Conservation (phyloP, 2,888 invertebrate genomes). For the Drosophila cracens region DNA sequence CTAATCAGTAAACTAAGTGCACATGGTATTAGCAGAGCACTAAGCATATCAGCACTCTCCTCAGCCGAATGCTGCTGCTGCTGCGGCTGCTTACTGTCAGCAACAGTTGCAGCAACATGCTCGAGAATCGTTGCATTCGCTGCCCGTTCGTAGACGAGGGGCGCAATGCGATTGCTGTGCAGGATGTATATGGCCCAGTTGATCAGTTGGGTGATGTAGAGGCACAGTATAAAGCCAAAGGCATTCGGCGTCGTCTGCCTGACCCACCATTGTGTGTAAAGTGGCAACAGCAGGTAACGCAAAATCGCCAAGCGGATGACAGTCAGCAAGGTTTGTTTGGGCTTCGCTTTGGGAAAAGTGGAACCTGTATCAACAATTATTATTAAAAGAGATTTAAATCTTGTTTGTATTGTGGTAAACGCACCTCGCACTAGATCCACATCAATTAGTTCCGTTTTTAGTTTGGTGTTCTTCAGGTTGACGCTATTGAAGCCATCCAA, state of each 20-base stretch:
- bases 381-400: background rate
- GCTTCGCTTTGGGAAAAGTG: conserved; percentile 97
- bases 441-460: conserved; percentile 97
- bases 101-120: conserved; percentile 4
- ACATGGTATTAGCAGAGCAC: conserved; percentile 90
- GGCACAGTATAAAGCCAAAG: conserved; percentile 90
- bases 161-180: conserved; percentile 77
- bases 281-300: conserved; percentile 93
- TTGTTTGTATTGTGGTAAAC: background rate
- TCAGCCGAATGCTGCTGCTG: conserved; percentile 32
- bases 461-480: conserved; percentile 91
- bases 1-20: conserved; percentile 91
- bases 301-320: conserved; percentile 93
- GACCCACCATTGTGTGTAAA: conserved; percentile 95
- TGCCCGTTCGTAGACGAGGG: conserved; percentile 31
- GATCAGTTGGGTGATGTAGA: conserved; percentile 90
- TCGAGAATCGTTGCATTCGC: conserved; percentile 44
- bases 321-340: conserved; percentile 94
- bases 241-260: conserved; percentile 93
- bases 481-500: conserved; percentile 93
- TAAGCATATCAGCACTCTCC: conserved; percentile 87
- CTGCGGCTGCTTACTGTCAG: conserved; percentile 33
- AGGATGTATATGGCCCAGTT: conserved; percentile 85
- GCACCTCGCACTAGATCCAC: conserved; percentile 97
- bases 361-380: conserved; percentile 88